Base-by-base conservation (phyloP, 1,140 invertebrate genomes). In the Drosophila neocordata region DNA sequence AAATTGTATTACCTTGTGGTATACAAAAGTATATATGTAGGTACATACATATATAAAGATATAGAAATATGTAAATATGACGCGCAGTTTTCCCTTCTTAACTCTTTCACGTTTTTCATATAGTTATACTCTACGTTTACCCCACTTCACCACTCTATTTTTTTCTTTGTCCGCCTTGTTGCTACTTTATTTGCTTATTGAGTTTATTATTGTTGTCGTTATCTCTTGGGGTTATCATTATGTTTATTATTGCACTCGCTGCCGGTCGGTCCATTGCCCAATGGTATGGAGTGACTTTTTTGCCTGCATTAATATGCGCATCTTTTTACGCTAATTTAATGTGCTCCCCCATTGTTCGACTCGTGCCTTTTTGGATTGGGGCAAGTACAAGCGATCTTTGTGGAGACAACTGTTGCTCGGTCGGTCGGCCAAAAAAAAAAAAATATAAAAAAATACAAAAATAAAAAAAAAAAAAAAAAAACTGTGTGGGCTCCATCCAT, bases 101-200 rank as follows among this genome's bases (percentile, higher is more conserved):
- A 38, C 27, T 38, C 65, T 44, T 52, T 48, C 41, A 48, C 18
- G 41, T 44, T n/a, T n/a, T n/a, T n/a, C n/a, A n/a, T n/a, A n/a
- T n/a, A n/a, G n/a, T n/a, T n/a, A n/a, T n/a, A n/a, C n/a, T n/a
- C n/a, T n/a, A n/a, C n/a, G n/a, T n/a, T n/a, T 4, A 1, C 24
- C 4, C 38, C 8, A 7, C 41, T 12, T 18, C 8, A 4, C 41
- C 0, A 20, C 8, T 20, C 6, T n/a, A 2, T 15, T 6, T n/a
- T 38, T 12, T 9, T 0, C 13, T 55, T 18, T n/a, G 18, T 31
- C 48, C 20, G 8, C 31, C 56, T 7, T 48, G n/a, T 1, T 37
- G 66, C 70, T 70, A 70, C 73, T 69, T 75, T 76, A 76, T 85
- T 70, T 68, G 66, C 73, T 85, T 81, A 85, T 85, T 87, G 73